Base-by-base conservation (phyloP, 2,797 vertebrate genomes). In the Vireo griseus region DNA sequence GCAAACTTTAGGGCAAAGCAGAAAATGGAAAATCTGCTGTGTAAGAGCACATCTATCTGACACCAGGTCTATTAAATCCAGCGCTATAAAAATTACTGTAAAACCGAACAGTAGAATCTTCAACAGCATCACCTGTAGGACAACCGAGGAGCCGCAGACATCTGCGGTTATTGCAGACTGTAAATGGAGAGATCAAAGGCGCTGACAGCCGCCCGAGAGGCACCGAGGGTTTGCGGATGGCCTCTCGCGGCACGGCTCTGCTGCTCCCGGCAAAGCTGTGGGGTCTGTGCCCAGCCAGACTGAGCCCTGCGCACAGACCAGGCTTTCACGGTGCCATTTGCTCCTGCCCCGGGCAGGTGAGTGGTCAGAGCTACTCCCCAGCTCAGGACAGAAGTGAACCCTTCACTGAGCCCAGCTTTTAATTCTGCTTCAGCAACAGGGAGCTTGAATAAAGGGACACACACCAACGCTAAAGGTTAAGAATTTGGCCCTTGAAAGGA, bases 241-340 rank as follows among this genome's bases (percentile, higher is more conserved):
- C 7, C 12, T 35, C 35, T 35, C 35, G 8, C 37, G 37, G 37
- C 11, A 11, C 37, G 37, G 37, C 37, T 39, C 37, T 22, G 82
- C 47, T 2, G 69, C 40, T 24, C 5, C 54, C 12, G 3, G 63
- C 68, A 18, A 4, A 28, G 72, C 80, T 9, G 35, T 7, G 3
- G 1, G 2, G 10, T 15, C 68, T 19, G 40, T 0, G 7, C 74
- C 58, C 12, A 1, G 39, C 2, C 4, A 13, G 4, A 0, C 63
- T 0, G 62, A n/a, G 9, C 40, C 21, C 16, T 19, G 2, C 0
- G 22, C 62, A 31, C 73, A 74, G 50, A 51, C 4, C 48, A 84
- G 35, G 14, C 76, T 42, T 16, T 9, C 5, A 2, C 7, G 17
- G 69, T 4, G 75, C 71, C 69, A 13, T 35, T n/a, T 71, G 75